These are phyloP conservation scores for Strix occidentalis DNA, from an alignment of 2,797 vertebrate genomes.

Conservation along the genomic window DNA sequence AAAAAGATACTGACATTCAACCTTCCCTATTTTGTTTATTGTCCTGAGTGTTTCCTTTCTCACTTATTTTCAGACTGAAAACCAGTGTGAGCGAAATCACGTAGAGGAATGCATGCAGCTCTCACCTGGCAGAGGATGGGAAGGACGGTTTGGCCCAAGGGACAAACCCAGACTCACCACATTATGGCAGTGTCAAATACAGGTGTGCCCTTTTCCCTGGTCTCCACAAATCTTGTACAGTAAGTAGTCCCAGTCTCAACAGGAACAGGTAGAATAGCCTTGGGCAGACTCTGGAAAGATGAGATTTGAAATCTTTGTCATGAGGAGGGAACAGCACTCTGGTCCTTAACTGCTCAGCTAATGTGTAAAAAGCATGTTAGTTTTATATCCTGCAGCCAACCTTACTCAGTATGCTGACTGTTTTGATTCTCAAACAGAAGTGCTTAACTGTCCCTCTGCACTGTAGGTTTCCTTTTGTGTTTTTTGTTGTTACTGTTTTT, in stretches of 20 bases:
- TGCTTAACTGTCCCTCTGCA: not conserved
- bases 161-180: not conserved
- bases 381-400: not conserved
- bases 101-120: not conserved
- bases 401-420: not conserved
- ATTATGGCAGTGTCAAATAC: not conserved
- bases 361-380: not conserved
- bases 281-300: not conserved
- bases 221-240: not conserved
- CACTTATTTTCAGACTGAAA: not conserved
- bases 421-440: not conserved
- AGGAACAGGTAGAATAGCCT: not conserved
- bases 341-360: conserved; percentile 12
- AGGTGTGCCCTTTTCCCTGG: not conserved
- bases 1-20: not conserved
- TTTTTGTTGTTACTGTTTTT: conserved; percentile 18
- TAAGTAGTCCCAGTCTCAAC: not conserved
- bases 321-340: not conserved
- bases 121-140: not conserved
- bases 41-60: not conserved
- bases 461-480: not conserved
- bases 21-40: not conserved
- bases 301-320: not conserved
- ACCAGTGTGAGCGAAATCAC: not conserved
- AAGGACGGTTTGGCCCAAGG: not conserved